Evolutionary conservation across 2,888 invertebrate species (phyloP), one percentile per base, ranked within the genome.

Genomic region (Scaptomyza flava): DNA sequence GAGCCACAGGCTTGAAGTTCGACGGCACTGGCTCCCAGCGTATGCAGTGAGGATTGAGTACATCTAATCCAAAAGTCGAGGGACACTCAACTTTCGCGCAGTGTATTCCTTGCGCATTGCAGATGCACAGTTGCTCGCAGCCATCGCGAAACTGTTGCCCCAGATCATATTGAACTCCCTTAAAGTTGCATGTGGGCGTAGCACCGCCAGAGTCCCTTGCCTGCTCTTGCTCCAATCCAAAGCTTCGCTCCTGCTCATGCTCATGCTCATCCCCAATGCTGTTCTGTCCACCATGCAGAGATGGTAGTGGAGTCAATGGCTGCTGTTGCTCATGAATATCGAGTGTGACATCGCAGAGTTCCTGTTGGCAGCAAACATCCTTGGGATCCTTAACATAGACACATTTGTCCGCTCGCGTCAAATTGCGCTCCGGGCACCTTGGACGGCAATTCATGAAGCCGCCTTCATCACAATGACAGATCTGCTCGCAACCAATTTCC

Each of bases 21-120:
- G 95, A 94, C 0, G 96, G 96, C 23, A 95, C 95, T 0, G 96
- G 95, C 67, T 97, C 97, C 98, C 98, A 98, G 74, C 95, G 94
- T 8, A 97, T 93, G 88, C 98, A 98, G 67, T 95, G 94, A 0
- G 97, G 96, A 85, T 97, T 96, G 47, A 97, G 92, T 7, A 97
- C 94, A 88, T 97, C 97, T n/a, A 97, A 92, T 0, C 96, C 97
- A 68, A 96, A 97, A 80, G 95, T 96, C 0, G 96, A 95, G 72
- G 98, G 95, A 82, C 98, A 98, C 71, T 96, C 95, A 30, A 98
- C 93, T 45, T 96, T 95, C 1, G 95, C 94, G 88, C 98, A 98
- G 73, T 96, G 95, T 0, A 95, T 94, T 78, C 95, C 96, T 1
- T 93, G 93, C 1, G 94, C 94, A 1, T 94, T 94, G 89, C 98